Evolutionary conservation across 2,888 invertebrate species (phyloP).

Genomic region (Acleris sparsana): DNA sequence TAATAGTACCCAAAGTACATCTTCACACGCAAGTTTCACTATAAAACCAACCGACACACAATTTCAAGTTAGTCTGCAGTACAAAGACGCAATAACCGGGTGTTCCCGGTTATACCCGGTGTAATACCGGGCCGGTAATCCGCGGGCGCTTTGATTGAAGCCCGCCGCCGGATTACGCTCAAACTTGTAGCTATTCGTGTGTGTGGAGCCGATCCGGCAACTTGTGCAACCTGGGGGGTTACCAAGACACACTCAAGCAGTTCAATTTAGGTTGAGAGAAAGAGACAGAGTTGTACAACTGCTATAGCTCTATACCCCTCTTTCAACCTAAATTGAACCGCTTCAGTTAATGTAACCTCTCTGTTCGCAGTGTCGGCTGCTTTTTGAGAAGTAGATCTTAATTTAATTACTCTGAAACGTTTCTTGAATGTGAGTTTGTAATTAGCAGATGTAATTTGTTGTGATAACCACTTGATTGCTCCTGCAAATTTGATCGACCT

Average conservation of each 20-base stretch:
- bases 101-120: conserved; percentile 13
- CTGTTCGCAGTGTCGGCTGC: too few species aligned
- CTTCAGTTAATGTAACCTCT: too few species aligned
- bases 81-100: conserved; percentile 16
- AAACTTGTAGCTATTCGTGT: conserved; percentile 19
- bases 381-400: too few species aligned
- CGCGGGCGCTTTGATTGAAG: conserved; percentile 27
- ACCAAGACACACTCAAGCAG: not conserved
- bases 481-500: too few species aligned
- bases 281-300: too few species aligned
- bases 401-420: too few species aligned
- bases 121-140: conserved; percentile 24
- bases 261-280: too few species aligned
- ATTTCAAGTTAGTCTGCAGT: not conserved
- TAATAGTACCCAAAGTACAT: not conserved
- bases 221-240: not conserved
- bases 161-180: conserved; percentile 25
- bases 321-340: too few species aligned
- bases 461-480: too few species aligned
- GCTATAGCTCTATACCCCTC: too few species aligned
- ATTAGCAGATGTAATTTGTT: too few species aligned
- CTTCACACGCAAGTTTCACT: not conserved
- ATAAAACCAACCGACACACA: not conserved
- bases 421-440: too few species aligned
- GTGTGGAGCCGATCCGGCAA: not conserved